These are phyloP conservation scores for Yasuhikotakia modesta DNA, from an alignment of 2,797 vertebrate genomes.

Conservation along the genomic window DNA sequence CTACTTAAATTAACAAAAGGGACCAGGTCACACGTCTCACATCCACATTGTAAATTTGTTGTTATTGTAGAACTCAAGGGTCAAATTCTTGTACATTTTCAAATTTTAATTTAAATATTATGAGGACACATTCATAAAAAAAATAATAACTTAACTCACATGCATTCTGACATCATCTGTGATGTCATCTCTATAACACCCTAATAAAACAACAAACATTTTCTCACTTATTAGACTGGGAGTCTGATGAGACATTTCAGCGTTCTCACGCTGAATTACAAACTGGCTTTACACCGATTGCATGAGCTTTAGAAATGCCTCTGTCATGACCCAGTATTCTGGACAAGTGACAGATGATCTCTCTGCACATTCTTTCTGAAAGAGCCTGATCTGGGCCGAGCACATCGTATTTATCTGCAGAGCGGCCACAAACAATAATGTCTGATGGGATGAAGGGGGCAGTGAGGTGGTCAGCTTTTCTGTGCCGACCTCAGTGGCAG, in stretches of 20 bases:
- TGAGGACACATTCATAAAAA: no score
- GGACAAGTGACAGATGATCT: slow-evolving; percentile 51
- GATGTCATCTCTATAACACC: background rate
- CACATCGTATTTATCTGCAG: slow-evolving; percentile 32
- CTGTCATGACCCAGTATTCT: slow-evolving; percentile 51
- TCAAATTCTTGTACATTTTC: no score
- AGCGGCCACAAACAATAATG: slow-evolving; percentile 28
- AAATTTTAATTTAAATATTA: no score
- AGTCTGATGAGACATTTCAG: background rate
- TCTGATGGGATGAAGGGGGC: background rate
- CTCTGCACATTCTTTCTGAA: slow-evolving; percentile 43
- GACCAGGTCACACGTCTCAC: no score
- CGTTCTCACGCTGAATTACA: slow-evolving; percentile 12
- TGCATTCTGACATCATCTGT: no score
- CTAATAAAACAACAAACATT: background rate
- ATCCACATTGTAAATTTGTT: no score
- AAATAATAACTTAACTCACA: no score
- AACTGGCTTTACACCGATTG: slow-evolving; percentile 30
- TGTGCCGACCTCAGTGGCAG: slow-evolving; percentile 53
- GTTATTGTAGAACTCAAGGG: no score
- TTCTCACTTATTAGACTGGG: background rate
- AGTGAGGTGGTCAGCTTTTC: slow-evolving; percentile 58
- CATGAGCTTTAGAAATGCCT: slow-evolving; percentile 56
- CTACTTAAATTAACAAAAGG: no score
- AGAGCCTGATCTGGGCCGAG: slow-evolving; percentile 50